Evolutionary conservation across 2,888 invertebrate genomes (phyloP).

Genomic region (Salticus scenicus): DNA sequence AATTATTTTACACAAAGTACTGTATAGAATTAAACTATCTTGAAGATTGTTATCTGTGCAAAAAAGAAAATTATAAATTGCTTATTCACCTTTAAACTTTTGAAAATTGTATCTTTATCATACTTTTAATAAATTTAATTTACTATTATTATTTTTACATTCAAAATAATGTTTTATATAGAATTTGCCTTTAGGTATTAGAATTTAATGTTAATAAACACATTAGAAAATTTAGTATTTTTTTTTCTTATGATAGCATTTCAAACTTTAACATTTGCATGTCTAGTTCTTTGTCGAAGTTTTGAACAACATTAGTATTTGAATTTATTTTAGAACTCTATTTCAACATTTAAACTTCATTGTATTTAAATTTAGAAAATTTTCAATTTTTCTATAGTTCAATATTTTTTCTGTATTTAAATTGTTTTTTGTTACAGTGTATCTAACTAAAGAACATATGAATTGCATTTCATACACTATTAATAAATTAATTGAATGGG

Average conservation of each 20-base stretch:
- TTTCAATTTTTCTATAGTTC: too few relatives aligned
- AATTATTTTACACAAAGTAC: neutral
- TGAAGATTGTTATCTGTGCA: neutral
- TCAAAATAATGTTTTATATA: neutral
- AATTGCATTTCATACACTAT: too few relatives aligned
- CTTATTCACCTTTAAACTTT: neutral
- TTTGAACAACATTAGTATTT: neutral
- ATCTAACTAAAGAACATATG: too few relatives aligned
- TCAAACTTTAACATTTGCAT: neutral
- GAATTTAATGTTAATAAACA: constrained; percentile 10
- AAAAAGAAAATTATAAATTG: too few relatives aligned
- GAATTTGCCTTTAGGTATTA: neutral
- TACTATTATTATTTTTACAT: neutral
- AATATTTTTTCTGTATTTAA: too few relatives aligned
- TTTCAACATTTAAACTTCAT: neutral
- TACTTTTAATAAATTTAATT: too few relatives aligned
- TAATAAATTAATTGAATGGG: too few relatives aligned
- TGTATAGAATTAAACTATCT: constrained; percentile 7
- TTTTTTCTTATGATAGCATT: neutral
- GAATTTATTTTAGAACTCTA: neutral
- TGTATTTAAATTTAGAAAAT: too few relatives aligned
- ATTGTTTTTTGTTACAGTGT: too few relatives aligned
- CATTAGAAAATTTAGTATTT: constrained; percentile 4
- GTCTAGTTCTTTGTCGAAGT: neutral
- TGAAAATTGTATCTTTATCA: neutral